phyloP scores from a whole-genome alignment of 2,888 invertebrate genomes.

The Nebria salina region DNA sequence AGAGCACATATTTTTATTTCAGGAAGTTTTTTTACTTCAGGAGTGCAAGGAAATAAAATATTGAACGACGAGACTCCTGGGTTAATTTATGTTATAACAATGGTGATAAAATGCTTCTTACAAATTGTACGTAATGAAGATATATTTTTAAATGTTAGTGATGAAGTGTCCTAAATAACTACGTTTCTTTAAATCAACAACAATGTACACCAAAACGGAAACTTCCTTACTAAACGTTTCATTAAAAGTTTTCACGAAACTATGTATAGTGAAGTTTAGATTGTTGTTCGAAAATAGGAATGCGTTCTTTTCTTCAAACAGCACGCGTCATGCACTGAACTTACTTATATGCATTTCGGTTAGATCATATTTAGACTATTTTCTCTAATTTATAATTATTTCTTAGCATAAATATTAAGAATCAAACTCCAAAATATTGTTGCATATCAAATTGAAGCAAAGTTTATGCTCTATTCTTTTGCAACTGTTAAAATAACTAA shows the following conservation, averaged over 20 bases:
- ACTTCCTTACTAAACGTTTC: conserved; percentile 42
- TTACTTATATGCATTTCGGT: too few relatives aligned
- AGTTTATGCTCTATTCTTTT: too few relatives aligned
- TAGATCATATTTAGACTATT: too few relatives aligned
- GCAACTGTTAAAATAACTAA: too few relatives aligned
- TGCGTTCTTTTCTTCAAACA: conserved; percentile 16
- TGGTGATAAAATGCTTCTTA: too few relatives aligned
- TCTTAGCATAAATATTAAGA: too few relatives aligned
- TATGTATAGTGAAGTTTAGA: conserved; percentile 39
- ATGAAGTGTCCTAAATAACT: conserved; percentile 28
- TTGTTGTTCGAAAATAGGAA: conserved; percentile 28
- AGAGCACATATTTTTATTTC: conserved; percentile 34
- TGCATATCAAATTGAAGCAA: too few relatives aligned
- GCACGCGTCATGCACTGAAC: too few relatives aligned
- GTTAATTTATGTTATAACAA: too few relatives aligned
- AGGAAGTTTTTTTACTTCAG: conserved; percentile 36
- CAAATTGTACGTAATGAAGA: too few relatives aligned
- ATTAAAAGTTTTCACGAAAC: conserved; percentile 42
- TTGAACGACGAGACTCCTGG: conserved; percentile 18
- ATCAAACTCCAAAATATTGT: too few relatives aligned
- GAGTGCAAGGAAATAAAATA: conserved; percentile 31
- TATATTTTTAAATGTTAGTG: background rate
- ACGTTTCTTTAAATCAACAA: conserved; percentile 21
- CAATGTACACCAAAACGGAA: conserved; percentile 41
- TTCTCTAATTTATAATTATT: too few relatives aligned